Evolutionary conservation across 2,888 invertebrate genomes (phyloP).

Genomic region (Crossocerus cetratus): DNA sequence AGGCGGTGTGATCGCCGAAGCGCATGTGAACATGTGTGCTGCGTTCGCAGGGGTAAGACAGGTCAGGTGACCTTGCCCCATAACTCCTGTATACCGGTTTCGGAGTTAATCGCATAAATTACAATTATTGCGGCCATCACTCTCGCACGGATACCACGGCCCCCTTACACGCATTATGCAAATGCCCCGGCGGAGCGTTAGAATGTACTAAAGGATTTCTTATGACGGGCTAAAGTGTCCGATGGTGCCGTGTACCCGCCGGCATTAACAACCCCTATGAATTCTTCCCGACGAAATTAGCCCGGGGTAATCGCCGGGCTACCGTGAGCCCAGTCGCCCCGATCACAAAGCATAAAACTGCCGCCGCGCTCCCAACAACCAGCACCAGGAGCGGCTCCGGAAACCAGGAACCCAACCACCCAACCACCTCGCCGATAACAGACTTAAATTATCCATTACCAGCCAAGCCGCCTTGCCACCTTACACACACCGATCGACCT

Average conservation of each 20-base stretch:
- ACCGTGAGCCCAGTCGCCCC: too few relatives aligned
- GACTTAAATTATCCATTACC: slow-evolving; percentile 24
- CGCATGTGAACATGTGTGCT: too few relatives aligned
- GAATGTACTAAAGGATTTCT: slow-evolving; percentile 27
- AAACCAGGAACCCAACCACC: not conserved
- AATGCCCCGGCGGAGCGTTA: slow-evolving; percentile 32
- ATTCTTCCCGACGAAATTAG: too few relatives aligned
- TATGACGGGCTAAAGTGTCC: slow-evolving; percentile 10
- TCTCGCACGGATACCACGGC: slow-evolving; percentile 33
- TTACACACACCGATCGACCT: not conserved
- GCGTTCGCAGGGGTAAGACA: slow-evolving; percentile 31
- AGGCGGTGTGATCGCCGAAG: too few relatives aligned
- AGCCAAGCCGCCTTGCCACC: not conserved
- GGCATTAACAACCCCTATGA: too few relatives aligned
- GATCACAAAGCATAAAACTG: not conserved
- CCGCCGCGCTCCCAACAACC: not conserved
- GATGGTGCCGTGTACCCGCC: too few relatives aligned
- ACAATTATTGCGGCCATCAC: slow-evolving; percentile 52
- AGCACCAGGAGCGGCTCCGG: not conserved
- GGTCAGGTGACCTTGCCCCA: slow-evolving; percentile 38
- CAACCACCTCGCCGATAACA: not conserved
- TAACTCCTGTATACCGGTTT: slow-evolving; percentile 43
- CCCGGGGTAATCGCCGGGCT: too few relatives aligned
- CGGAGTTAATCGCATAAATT: slow-evolving; percentile 54
- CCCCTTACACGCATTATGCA: slow-evolving; percentile 37